phyloP scores from a whole-genome alignment of 1,140 invertebrate genomes.

The Homalodisca vitripennis region DNA sequence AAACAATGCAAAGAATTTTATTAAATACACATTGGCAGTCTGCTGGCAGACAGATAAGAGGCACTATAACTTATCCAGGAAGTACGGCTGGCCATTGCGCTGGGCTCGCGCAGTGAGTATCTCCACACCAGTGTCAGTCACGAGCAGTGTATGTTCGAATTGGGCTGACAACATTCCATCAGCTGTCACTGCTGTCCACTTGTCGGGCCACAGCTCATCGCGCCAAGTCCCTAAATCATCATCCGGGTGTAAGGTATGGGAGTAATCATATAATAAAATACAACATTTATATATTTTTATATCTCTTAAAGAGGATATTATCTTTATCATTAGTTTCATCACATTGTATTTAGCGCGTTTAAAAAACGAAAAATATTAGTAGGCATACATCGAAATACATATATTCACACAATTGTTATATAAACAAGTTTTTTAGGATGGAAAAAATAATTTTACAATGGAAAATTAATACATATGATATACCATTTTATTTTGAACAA shows the following conservation, averaged over 20 bases:
- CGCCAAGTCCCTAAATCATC: conserved; percentile 62
- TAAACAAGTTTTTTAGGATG: too few relatives aligned
- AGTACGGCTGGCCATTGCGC: conserved; percentile 80
- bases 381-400: too few relatives aligned
- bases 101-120: conserved; percentile 79
- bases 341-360: too few relatives aligned
- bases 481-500: too few relatives aligned
- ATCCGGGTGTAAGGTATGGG: background rate
- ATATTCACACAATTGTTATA: too few relatives aligned
- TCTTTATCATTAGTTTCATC: too few relatives aligned
- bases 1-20: conserved; percentile 2
- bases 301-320: too few relatives aligned
- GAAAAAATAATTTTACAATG: too few relatives aligned
- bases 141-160: conserved; percentile 97
- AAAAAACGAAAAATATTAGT: too few relatives aligned
- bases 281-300: too few relatives aligned
- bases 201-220: conserved; percentile 93
- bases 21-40: conserved; percentile 15
- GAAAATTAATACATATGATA: too few relatives aligned
- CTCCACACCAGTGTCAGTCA: conserved; percentile 95
- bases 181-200: conserved; percentile 96
- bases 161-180: conserved; percentile 96
- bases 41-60: conserved; percentile 31
- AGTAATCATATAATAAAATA: too few relatives aligned
- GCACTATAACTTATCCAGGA: conserved; percentile 68